These are phyloP conservation scores for Platycnemis pennipes DNA, from an alignment of 2,888 invertebrate species.

Conservation along the genomic window DNA sequence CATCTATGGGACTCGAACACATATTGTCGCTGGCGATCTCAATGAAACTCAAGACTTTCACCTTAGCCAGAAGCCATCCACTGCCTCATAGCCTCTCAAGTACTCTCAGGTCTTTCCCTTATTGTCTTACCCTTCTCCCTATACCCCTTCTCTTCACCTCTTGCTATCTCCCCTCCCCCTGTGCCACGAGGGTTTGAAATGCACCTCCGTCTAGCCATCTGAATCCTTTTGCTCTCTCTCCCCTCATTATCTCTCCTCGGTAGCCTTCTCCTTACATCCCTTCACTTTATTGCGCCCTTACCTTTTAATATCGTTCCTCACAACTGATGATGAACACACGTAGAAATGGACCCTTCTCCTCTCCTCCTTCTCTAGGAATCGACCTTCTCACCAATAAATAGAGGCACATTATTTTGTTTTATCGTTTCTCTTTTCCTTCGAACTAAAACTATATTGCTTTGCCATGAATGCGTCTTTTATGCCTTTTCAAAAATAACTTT, in stretches of 20 bases:
- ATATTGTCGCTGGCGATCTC: slow-evolving; percentile 61
- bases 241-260: not conserved
- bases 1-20: slow-evolving; percentile 38
- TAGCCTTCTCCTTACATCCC: not conserved
- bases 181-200: not conserved
- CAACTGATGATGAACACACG: slow-evolving; percentile 17
- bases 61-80: slow-evolving; percentile 48
- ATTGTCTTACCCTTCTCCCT: slow-evolving; percentile 50
- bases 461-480: slow-evolving; percentile 33
- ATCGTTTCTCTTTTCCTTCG: not conserved
- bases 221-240: not conserved
- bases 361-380: not conserved
- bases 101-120: slow-evolving; percentile 57
- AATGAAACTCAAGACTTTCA: slow-evolving; percentile 68
- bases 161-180: not conserved
- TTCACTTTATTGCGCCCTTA: slow-evolving; percentile 62
- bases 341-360: not conserved
- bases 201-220: not conserved
- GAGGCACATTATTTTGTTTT: not conserved
- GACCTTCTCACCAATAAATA: not conserved
- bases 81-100: slow-evolving; percentile 60
- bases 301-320: slow-evolving; percentile 52
- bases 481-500: not conserved
- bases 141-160: not conserved
- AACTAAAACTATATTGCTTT: slow-evolving; percentile 13